Conservation (phyloP, 2,797 vertebrate genomes). For the Falco biarmicus region DNA sequence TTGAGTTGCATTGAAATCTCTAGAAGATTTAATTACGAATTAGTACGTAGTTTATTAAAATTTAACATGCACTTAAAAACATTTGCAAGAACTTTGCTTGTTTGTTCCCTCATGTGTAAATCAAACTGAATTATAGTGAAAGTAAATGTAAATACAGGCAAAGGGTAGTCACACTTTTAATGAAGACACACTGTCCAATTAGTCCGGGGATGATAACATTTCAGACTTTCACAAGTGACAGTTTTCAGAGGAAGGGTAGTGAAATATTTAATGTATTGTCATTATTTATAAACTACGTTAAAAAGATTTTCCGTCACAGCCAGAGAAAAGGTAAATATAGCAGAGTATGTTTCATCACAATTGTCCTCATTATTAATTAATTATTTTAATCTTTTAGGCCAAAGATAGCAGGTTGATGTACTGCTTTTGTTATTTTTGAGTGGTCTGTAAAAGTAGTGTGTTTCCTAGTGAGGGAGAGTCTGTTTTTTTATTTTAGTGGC, state of each 20-base stretch:
- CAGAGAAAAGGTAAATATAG: not conserved
- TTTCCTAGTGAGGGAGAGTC: not conserved
- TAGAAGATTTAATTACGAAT: not conserved
- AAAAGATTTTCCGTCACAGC: conserved; percentile 6
- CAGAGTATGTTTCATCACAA: not conserved
- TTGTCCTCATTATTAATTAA: not conserved
- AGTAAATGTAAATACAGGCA: not conserved
- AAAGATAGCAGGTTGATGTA: not conserved
- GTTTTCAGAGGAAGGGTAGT: not conserved
- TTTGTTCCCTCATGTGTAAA: not conserved
- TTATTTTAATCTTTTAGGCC: not conserved
- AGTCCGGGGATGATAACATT: not conserved
- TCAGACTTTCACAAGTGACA: not conserved
- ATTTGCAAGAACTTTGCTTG: not conserved
- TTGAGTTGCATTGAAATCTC: not conserved
- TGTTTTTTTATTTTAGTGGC: not conserved
- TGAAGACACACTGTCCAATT: not conserved
- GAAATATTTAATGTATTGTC: not conserved
- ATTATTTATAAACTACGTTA: not conserved
- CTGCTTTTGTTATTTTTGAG: not conserved
- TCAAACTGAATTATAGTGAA: not conserved
- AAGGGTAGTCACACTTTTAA: not conserved
- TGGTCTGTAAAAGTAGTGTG: not conserved
- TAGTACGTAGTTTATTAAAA: not conserved
- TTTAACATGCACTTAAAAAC: not conserved